Base-by-base conservation (phyloP, 2,888 invertebrate genomes). In the Cephus sareptanus region DNA sequence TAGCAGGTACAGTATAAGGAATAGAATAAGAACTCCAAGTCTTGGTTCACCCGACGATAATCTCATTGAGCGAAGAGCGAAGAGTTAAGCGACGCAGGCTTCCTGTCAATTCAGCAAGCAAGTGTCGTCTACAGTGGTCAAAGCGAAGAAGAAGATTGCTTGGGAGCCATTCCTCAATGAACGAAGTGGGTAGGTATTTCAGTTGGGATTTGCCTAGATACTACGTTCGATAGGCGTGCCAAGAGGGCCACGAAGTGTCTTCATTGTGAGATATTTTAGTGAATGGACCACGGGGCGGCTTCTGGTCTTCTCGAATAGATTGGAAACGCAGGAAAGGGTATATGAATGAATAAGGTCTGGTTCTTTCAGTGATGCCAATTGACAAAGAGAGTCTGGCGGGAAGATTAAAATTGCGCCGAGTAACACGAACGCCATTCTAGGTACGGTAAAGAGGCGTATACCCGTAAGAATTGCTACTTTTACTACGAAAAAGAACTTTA, bases 91-190 rank as follows among this genome's bases (percentile, higher is more conserved):
- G 84, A 84, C 83, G 82, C 85, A 86, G 87, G 88, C 87, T 88
- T 90, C 90, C 89, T 90, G 89, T 86, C 89, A 90, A 89, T 90
- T 89, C 88, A 89, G 77, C 80, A 80, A 80, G 85, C 85, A 87
- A 89, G 87, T 88, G 86, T 88, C 86, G 84, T 80, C 82, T 81
- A 80, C 81, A 76, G 80, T 81, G 84, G 84, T 86, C 83, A 85
- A 87, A 85, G 86, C 81, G 77, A 79, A 74, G 75, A 69, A 74
- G 78, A 71, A 74, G 79, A 82, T 83, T 83, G 85, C 83, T 74
- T 82, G 81, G 83, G 85, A 85, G 83, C 83, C 79, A 77, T 82
- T 81, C 40, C 81, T 86, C 84, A 85, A 87, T 88, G 88, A 88
- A 82, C 68, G 40, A 79, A 56, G 69, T 76, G 74, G 37, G 56